These are phyloP conservation scores for Cyanocitta stelleri DNA, from an alignment of 2,113 vertebrate species.

Conservation along the genomic window DNA sequence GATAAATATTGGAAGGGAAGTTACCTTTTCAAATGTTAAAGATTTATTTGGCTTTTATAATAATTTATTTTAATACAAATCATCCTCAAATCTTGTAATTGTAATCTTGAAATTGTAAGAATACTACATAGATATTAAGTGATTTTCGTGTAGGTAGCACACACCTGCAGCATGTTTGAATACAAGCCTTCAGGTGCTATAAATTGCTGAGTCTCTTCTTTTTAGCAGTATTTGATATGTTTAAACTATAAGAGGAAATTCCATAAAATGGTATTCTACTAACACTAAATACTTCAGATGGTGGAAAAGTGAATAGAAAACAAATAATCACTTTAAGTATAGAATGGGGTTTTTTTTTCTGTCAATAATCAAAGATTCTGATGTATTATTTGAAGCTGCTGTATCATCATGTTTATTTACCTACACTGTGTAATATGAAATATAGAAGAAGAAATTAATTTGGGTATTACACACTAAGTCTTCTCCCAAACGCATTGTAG, in stretches of 20 bases:
- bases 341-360: background rate
- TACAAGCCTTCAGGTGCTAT: conserved; percentile 27
- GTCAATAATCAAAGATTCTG: background rate
- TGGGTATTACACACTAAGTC: background rate
- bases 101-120: conserved; percentile 45
- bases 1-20: conserved; percentile 61
- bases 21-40: conserved; percentile 46
- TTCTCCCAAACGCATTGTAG: background rate
- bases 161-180: conserved; percentile 55
- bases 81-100: background rate
- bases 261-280: background rate
- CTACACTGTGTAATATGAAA: background rate
- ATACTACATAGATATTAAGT: background rate
- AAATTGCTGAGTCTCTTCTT: conserved; percentile 54
- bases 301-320: background rate
- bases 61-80: background rate
- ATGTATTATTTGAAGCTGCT: background rate
- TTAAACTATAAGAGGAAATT: conserved; percentile 33
- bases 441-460: background rate
- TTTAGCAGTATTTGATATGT: conserved; percentile 26
- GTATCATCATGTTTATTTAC: background rate
- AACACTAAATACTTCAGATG: background rate
- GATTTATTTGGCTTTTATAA: conserved; percentile 30
- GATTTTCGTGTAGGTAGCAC: conserved; percentile 26
- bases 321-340: background rate